Evolutionary conservation across 2,888 invertebrate genomes (phyloP), one percentile per base, ranked within the genome.

Genomic region (Parelbella ahira): DNA sequence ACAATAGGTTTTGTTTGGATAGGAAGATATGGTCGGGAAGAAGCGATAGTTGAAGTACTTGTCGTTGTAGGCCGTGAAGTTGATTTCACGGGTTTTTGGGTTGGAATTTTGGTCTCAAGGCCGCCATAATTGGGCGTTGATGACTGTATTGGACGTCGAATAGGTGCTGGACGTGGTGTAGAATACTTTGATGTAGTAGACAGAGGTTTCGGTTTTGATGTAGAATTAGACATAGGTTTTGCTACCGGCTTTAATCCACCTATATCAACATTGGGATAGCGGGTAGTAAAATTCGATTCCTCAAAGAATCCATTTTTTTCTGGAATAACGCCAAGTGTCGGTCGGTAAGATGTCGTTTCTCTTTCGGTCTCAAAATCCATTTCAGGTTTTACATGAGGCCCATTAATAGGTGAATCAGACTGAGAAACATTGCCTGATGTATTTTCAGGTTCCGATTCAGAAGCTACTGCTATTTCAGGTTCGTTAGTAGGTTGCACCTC

Each of bases 191-290:
- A 5, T 5, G 15, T 29, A 15, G 8, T n/a, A 3, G 9, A 29
- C 4, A 9, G 29, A 27, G 18, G 18, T 7, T 11, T 9, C 1
- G 15, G 29, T 8, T 7, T 8, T 2, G 3, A 2, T 2, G 2
- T 20, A 18, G 29, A 15, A 5, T 9, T 13, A 7, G 27, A 4
- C 2, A 27, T 7, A 13, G 18, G 15, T 23, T 12, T 8, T 15
- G 23, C 24, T 9, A 24, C 12, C 6, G 34, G 34, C 13, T 33
- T 23, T 8, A 20, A 21, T 7, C 21, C 33, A 13, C 6, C 9
- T 8, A 13, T 8, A 23, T 23, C 33, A 10, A 8, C 9, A 15
- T 23, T 8, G 6, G 33, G 33, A 13, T 23, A 33, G 18, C n/a
- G 7, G 4, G 25, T 25, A 2, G 25, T 24, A 9, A n/a, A 12